Evolutionary conservation across 2,888 invertebrate species (phyloP), one percentile per base, ranked within the genome.

Genomic region (Malacosoma neustria): DNA sequence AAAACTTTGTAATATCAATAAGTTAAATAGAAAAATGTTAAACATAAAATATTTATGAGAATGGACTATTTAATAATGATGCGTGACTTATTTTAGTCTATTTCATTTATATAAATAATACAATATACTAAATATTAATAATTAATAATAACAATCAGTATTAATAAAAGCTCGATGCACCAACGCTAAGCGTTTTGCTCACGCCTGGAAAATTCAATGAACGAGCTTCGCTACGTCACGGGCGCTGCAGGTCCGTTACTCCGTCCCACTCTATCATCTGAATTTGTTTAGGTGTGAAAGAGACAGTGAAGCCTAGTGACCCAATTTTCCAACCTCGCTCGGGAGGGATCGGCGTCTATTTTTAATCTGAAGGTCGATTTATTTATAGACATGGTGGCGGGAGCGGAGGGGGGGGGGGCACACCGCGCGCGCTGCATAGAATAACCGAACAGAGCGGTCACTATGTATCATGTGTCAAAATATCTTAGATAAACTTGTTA

Each of bases 291-390:
- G 32, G 61, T 35, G 54, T 32, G 69, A 77, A 48, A 42, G 69
- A 54, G 77, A 75, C 45, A 47, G 61, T 37, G 34, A 43, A 53
- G 37, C 57, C 60, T 54, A 61, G 60, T 84, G 85, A 84, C 84
- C 84, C 60, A 85, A 76, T 82, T 85, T 76, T 59, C 68, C 71
- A 77, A 84, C 81, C 84, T 77, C 82, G 73, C 61, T 70, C 64
- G 70, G 72, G 66, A 65, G 77, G 76, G 82, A 75, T 72, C 72
- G 73, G 62, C 68, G 64, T 84, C 85, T 85, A 85, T 85, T 84
- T 85, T 79, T 82, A 81, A 75, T 65, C 76, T 81, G 82, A 85
- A 85, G 85, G 85, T 85, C 85, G 80, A 56, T 72, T 70, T 85
- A 85, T 85, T 80, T 80, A 82, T 84, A 81, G 77, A 65, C 48